A percentile compares a stretch with the other conserved stretches of the same genome.
Evolutionary conservation across 2,797 vertebrate genomes (phyloP).

Genomic region (Typhlichthys subterraneus): DNA sequence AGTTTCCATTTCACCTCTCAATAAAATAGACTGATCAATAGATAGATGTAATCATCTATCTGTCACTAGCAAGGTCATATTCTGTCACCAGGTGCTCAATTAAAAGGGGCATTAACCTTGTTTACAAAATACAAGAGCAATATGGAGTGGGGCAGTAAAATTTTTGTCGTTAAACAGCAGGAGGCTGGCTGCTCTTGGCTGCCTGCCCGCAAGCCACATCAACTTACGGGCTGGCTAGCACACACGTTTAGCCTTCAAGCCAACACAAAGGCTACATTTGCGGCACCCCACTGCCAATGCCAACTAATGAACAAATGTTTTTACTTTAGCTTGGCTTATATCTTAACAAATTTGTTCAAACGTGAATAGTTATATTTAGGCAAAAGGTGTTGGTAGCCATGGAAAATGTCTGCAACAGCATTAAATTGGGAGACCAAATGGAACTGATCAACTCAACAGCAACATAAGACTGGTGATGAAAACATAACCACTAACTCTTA

Average conservation of each 20-base stretch:
- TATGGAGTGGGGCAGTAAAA: constrained; percentile 90
- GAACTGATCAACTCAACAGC: constrained; percentile 81
- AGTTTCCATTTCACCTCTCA: constrained; percentile 1
- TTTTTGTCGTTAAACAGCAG: constrained; percentile 95
- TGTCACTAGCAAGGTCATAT: constrained; percentile 82
- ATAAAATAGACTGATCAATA: constrained; percentile 21
- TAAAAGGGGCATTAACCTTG: constrained; percentile 95
- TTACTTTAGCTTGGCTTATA: constrained; percentile 65
- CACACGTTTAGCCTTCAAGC: constrained; percentile 36
- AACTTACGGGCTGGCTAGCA: constrained; percentile 72
- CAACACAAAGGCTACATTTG: constrained; percentile 60
- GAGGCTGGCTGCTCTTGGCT: constrained; percentile 85
- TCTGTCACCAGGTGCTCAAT: constrained; percentile 90
- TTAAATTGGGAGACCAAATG: constrained; percentile 86
- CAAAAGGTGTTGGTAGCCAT: constrained; percentile 85
- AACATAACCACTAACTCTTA: constrained; percentile 52
- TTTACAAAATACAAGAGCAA: constrained; percentile 94
- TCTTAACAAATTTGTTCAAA: constrained; percentile 71
- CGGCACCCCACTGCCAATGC: constrained; percentile 57
- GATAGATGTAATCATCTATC: constrained; percentile 52
- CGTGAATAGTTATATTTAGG: constrained; percentile 87
- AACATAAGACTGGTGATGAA: constrained; percentile 62
- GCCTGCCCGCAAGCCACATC: constrained; percentile 77
- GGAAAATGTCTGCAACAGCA: constrained; percentile 87
- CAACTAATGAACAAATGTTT: constrained; percentile 67